Percentiles rank a stretch among this genome's conserved stretches.
Evolutionary conservation across 2,888 invertebrate species (phyloP).

Genomic region (Synanthedon andrenaeformis): DNA sequence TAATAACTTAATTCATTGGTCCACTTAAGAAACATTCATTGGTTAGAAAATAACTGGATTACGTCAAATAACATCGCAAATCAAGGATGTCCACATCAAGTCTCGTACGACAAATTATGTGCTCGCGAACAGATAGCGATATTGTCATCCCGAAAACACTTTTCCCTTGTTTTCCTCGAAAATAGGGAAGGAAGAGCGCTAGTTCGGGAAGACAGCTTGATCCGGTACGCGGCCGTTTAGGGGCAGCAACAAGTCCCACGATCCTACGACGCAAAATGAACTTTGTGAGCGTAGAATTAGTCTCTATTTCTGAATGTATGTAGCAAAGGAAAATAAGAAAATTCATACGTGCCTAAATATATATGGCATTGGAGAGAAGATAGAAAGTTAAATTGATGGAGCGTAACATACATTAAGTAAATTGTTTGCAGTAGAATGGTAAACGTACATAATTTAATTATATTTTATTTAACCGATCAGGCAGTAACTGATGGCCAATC

Average conservation of each 20-base stretch:
- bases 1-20: too few species aligned
- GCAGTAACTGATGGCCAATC: too few species aligned
- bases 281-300: conserved; percentile 27
- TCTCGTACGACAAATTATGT: conserved; percentile 54
- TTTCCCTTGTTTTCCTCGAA: conserved; percentile 49
- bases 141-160: conserved; percentile 53
- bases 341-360: conserved; percentile 42
- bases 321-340: conserved; percentile 24
- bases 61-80: conserved; percentile 19
- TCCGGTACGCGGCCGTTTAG: conserved; percentile 43
- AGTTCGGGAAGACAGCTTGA: conserved; percentile 61
- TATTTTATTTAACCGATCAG: too few species aligned
- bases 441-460: neutral
- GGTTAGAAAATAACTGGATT: conserved; percentile 15
- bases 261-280: conserved; percentile 30
- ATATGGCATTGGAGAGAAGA: conserved; percentile 27
- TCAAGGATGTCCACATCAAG: conserved; percentile 16
- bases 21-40: conserved; percentile 6
- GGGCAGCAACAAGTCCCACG: conserved; percentile 56
- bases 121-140: conserved; percentile 50
- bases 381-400: conserved; percentile 50
- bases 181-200: conserved; percentile 50
- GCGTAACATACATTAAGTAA: conserved; percentile 37
- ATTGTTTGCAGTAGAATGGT: conserved; percentile 20
- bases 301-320: conserved; percentile 25